These are phyloP conservation scores for Acanthurus tractus DNA, from an alignment of 2,797 vertebrate species.

Conservation along the genomic window DNA sequence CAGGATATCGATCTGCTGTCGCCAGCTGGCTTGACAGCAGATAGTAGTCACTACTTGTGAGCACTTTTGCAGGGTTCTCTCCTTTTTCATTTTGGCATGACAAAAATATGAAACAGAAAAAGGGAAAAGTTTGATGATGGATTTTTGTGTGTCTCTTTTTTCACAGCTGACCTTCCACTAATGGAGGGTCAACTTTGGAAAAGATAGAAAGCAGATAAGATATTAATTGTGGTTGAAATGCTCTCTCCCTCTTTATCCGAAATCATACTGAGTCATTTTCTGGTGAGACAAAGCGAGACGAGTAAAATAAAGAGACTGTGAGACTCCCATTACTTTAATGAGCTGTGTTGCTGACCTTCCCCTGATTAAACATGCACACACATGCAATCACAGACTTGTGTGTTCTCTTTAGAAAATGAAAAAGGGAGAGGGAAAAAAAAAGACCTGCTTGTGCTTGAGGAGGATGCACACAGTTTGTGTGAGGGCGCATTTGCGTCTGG, in stretches of 20 bases:
- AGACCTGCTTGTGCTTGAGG: slow-evolving; percentile 12
- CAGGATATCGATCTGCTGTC: slow-evolving; percentile 11
- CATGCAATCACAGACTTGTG: slow-evolving; percentile 4
- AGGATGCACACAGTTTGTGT: slow-evolving; percentile 18
- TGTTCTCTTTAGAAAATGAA: not conserved
- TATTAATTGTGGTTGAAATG: slow-evolving; percentile 42
- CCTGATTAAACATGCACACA: slow-evolving; percentile 40
- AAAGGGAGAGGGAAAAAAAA: not conserved
- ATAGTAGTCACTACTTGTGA: slow-evolving; percentile 12
- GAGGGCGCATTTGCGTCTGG: slow-evolving; percentile 36
- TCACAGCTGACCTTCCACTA: not conserved
- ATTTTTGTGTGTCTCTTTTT: not conserved
- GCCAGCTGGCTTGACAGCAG: slow-evolving; percentile 10
- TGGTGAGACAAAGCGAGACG: slow-evolving; percentile 48
- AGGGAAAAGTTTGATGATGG: not conserved
- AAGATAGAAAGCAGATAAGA: slow-evolving; percentile 7
- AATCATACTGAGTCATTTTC: slow-evolving; percentile 47
- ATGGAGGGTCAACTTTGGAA: not conserved
- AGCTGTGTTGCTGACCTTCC: slow-evolving; percentile 58
- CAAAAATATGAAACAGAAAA: not conserved
- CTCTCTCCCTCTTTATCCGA: not conserved
- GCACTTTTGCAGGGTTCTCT: not conserved
- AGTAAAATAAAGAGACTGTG: slow-evolving; percentile 50
- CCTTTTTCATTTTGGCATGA: not conserved
- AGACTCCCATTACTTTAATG: slow-evolving; percentile 71